Percentiles rank a stretch among this genome's conserved stretches.
These are phyloP conservation scores for Anthoscopus minutus DNA, from an alignment of 2,113 vertebrate species.

Conservation along the genomic window DNA sequence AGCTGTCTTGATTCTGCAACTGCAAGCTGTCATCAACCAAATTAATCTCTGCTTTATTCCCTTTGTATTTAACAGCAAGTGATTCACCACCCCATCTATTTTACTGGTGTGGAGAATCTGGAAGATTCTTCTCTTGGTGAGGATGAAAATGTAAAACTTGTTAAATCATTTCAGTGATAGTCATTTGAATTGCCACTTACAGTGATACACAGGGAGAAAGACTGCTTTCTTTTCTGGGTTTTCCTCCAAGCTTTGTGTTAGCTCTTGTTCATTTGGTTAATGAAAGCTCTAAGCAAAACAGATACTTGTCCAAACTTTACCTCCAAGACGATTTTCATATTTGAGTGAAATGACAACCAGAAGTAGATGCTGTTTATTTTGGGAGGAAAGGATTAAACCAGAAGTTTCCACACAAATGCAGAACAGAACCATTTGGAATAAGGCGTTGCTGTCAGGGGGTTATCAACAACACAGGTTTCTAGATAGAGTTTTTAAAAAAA, in stretches of 20 bases:
- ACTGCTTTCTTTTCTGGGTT: not conserved
- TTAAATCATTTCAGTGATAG: not conserved
- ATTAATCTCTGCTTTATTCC: not conserved
- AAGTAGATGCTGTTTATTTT: constrained; percentile 1
- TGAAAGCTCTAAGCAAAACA: not conserved
- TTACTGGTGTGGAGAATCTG: not conserved
- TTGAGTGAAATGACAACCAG: not conserved
- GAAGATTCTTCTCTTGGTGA: not conserved
- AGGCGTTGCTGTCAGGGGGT: not conserved
- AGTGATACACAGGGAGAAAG: not conserved
- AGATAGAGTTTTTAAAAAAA: not conserved
- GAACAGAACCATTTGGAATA: not conserved
- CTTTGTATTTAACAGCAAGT: not conserved
- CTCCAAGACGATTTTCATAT: not conserved
- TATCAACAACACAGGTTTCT: not conserved
- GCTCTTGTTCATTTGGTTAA: not conserved
- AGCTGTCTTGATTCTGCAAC: not conserved
- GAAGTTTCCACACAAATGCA: not conserved
- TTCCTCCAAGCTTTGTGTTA: not conserved
- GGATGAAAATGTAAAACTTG: not conserved
- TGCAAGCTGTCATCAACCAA: not conserved
- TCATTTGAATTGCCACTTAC: not conserved
- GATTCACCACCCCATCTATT: not conserved
- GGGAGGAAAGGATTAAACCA: not conserved
- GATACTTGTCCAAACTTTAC: not conserved